These are phyloP conservation scores for Drosophila ochracea DNA, from an alignment of 2,888 invertebrate species.

Conservation along the genomic window DNA sequence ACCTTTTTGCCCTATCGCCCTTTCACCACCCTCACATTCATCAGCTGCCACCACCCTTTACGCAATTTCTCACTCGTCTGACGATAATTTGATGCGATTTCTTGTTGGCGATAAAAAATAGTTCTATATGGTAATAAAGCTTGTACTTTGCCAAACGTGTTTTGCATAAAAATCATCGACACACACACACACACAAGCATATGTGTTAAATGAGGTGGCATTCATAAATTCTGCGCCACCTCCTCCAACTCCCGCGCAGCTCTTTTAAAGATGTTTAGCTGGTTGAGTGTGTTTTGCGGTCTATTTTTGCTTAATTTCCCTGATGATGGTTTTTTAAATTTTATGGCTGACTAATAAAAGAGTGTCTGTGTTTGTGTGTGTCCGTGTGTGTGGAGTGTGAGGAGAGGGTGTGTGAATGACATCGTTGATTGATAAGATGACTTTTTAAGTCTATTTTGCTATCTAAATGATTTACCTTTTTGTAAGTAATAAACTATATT, in stretches of 20 bases:
- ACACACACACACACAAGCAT: background rate
- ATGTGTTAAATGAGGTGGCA: constrained; percentile 27
- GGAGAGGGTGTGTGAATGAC: constrained; percentile 25
- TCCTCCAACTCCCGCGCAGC: background rate
- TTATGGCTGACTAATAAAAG: constrained; percentile 52
- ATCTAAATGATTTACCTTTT: background rate
- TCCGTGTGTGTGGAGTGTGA: constrained; percentile 6
- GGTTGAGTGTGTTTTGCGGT: constrained; percentile 11
- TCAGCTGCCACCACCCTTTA: background rate
- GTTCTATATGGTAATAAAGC: constrained; percentile 77
- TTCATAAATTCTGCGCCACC: background rate
- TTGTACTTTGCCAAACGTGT: constrained; percentile 44
- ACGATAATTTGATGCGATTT: constrained; percentile 61
- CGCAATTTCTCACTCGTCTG: constrained; percentile 16
- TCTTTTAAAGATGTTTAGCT: constrained; percentile 30
- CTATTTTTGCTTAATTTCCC: constrained; percentile 47
- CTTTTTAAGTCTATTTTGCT: background rate
- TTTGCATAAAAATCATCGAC: constrained; percentile 57
- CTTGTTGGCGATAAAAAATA: constrained; percentile 69
- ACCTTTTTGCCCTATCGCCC: constrained; percentile 36
- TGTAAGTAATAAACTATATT: background rate
- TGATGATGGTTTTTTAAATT: constrained; percentile 69
- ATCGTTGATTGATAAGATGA: constrained; percentile 52
- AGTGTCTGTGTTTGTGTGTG: background rate
- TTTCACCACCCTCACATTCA: constrained; percentile 16